These are phyloP conservation scores for Catostomus latipinnis DNA, from an alignment of 2,797 vertebrate species.

Conservation along the genomic window DNA sequence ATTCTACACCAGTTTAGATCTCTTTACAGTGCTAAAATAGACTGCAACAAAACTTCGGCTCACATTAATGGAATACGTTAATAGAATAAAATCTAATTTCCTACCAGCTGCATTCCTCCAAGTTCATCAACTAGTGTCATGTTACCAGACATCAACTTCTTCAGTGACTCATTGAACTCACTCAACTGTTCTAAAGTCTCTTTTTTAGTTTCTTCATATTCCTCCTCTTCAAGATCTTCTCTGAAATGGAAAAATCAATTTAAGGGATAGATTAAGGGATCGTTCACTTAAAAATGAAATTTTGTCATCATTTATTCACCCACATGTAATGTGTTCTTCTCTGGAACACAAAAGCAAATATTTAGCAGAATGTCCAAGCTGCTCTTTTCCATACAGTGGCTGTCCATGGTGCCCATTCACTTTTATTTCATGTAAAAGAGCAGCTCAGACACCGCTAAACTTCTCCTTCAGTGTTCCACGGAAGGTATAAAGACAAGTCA, in stretches of 20 bases:
- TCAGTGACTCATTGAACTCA: conserved; percentile 94
- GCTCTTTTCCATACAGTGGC: too few relatives aligned
- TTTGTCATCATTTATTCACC: too few relatives aligned
- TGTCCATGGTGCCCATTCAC: too few relatives aligned
- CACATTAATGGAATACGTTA: not conserved
- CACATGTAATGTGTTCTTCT: too few relatives aligned
- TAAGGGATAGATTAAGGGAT: not conserved
- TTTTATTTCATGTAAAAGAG: too few relatives aligned
- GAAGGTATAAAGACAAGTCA: too few relatives aligned
- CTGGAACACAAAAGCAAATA: too few relatives aligned
- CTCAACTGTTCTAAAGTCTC: conserved; percentile 95
- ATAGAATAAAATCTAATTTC: conserved; percentile 28
- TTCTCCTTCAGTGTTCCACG: too few relatives aligned
- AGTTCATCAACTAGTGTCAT: conserved; percentile 98
- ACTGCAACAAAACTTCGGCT: not conserved
- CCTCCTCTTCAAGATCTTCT: conserved; percentile 92
- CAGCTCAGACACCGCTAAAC: too few relatives aligned
- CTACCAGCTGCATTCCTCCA: conserved; percentile 96
- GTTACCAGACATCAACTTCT: conserved; percentile 96
- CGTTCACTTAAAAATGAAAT: too few relatives aligned
- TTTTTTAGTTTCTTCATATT: conserved; percentile 97
- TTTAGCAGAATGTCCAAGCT: too few relatives aligned
- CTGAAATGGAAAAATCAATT: conserved; percentile 66
- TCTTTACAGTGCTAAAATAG: not conserved
- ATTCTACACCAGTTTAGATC: not conserved